Base-by-base conservation (phyloP, 2,113 vertebrate genomes). In the Rhea americana region DNA sequence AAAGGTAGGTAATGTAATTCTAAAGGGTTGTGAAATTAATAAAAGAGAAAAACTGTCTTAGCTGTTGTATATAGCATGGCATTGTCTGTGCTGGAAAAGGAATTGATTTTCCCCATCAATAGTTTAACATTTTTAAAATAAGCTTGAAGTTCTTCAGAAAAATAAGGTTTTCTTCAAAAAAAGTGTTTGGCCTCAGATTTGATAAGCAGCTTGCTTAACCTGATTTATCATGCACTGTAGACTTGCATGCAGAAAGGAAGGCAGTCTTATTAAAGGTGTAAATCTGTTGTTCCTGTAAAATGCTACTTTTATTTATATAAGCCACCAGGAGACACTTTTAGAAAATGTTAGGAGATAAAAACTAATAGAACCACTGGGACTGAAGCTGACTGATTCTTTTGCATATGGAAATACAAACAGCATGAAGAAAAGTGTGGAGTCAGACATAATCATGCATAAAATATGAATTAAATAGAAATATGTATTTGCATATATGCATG, bases 251-350 rank as follows among this genome's bases (percentile, higher is more conserved):
- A 86, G 93, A 76, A 91, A 93, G 75, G 48, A 94, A 39, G 32
- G 39, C 55, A 59, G 70, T 70, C 80, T 95, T 91, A 95, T 95
- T 95, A 90, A 93, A 91, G 79, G 81, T 94, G 83, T 94, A 93
- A 96, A 90, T 95, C 93, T 95, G 61, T 85, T 93, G 26, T 93
- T 96, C 85, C 67, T 91, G 79, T 93, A 87, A 95, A 91, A 94
- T 77, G 48, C 37, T 86, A 59, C 35, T 91, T 95, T 94, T 91
- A 89, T 88, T 91, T 95, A 55, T 95, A 45, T 24, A 87, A 85
- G 67, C 68, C 50, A 85, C 39, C 39, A 85, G n/a, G 43, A 95
- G 10, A 30, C 53, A 59, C 50, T 95, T 94, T 79, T 84, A 92
- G 93, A 88, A 96, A 90, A 91, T 91, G 32, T 72, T 75, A 47